Conservation (phyloP, 2,888 invertebrate genomes). For the Tetragonisca angustula region DNA sequence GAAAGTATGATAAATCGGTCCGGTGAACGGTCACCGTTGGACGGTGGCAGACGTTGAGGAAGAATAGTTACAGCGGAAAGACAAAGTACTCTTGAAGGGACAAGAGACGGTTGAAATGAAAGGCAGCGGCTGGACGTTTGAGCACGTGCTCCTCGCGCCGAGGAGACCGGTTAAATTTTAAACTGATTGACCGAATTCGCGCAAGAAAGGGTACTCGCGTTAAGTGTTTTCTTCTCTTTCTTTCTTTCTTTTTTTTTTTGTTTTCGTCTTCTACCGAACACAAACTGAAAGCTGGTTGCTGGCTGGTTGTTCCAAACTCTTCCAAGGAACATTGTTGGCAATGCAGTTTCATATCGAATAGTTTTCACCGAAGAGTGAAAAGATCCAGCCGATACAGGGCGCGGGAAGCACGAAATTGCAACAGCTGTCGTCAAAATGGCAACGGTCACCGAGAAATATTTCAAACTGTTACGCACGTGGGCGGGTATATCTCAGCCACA, state of each 20-base stretch:
- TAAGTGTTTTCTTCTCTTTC: too few relatives aligned
- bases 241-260: neutral
- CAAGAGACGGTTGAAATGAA: slow-evolving; percentile 12
- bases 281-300: too few relatives aligned
- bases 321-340: too few relatives aligned
- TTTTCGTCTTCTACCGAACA: neutral
- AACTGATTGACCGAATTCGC: slow-evolving; percentile 5
- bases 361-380: too few relatives aligned
- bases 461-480: neutral
- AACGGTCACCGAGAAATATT: neutral
- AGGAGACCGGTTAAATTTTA: slow-evolving; percentile 5
- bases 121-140: neutral
- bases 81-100: slow-evolving; percentile 15
- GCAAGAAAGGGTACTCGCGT: too few relatives aligned
- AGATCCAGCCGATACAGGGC: too few relatives aligned
- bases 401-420: too few relatives aligned
- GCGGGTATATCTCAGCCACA: neutral
- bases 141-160: neutral
- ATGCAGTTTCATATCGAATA: too few relatives aligned
- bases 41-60: neutral
- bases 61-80: slow-evolving; percentile 7
- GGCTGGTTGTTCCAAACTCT: too few relatives aligned
- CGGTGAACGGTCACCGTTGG: neutral
- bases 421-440: neutral
- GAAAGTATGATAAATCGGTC: slow-evolving; percentile 4